A percentile compares a stretch with the other conserved stretches of the same genome.
Evolutionary conservation across 1,140 invertebrate species (phyloP).

Genomic region (Ips typographus): DNA sequence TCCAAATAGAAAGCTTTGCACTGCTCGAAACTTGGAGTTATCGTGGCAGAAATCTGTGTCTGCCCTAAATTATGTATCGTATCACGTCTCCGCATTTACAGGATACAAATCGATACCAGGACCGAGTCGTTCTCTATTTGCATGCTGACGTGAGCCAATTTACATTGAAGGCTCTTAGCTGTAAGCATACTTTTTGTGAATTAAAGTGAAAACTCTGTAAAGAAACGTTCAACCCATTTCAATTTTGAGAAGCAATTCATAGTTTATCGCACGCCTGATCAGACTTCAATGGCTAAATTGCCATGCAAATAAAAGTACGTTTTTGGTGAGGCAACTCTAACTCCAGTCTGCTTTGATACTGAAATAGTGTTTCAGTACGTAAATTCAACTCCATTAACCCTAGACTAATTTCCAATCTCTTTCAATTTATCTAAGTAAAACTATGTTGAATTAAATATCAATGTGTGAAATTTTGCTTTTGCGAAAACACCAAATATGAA

Average conservation of each 20-base stretch:
- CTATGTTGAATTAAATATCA: no score
- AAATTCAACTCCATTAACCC: no score
- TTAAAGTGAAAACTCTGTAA: slow-evolving; percentile 3
- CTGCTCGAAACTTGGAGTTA: slow-evolving; percentile 8
- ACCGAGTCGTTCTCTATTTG: slow-evolving; percentile 5
- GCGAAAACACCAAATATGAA: no score
- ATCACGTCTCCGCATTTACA: slow-evolving; percentile 12
- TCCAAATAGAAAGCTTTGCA: slow-evolving; percentile 11
- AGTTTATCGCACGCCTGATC: not conserved
- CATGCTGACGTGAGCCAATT: slow-evolving; percentile 3
- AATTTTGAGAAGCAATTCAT: not conserved
- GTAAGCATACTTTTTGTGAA: slow-evolving; percentile 1
- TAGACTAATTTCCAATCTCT: no score
- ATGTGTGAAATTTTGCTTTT: no score
- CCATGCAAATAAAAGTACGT: no score
- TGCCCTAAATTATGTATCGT: slow-evolving; percentile 16
- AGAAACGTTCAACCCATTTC: slow-evolving; percentile 3
- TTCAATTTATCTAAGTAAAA: no score
- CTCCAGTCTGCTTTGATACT: no score
- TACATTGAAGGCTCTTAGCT: slow-evolving; percentile 5
- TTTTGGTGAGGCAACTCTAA: no score
- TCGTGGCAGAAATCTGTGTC: slow-evolving; percentile 9
- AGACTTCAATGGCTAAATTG: no score
- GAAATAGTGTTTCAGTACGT: no score
- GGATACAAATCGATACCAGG: slow-evolving; percentile 4